Evolutionary conservation across 1,140 invertebrate species (phyloP).

Genomic region (Bursaphelenchus mucronatus): DNA sequence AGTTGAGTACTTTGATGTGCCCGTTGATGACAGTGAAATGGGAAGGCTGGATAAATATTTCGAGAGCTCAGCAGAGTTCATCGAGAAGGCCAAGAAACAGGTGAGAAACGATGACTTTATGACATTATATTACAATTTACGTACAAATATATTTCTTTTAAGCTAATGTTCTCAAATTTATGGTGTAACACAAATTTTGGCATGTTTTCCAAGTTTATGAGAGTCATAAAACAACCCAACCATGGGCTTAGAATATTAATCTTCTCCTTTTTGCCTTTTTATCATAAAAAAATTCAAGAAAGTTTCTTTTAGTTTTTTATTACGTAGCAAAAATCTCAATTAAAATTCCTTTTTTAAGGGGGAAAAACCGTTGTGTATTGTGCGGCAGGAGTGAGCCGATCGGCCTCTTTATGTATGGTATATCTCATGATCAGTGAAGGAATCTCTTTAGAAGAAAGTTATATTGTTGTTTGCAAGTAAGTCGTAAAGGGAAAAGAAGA

Average conservation of each 20-base stretch:
- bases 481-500: background rate
- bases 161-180: background rate
- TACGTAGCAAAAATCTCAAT: background rate
- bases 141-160: slow-evolving; percentile 15
- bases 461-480: slow-evolving; percentile 66
- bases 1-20: slow-evolving; percentile 35
- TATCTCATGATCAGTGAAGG: slow-evolving; percentile 77
- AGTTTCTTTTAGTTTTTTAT: too few relatives aligned
- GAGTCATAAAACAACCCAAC: too few relatives aligned
- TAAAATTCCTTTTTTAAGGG: slow-evolving; percentile 62
- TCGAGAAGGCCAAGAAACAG: slow-evolving; percentile 34
- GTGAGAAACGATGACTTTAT: slow-evolving; percentile 11
- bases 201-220: too few relatives aligned
- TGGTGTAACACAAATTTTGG: too few relatives aligned
- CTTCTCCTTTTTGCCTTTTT: too few relatives aligned
- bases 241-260: too few relatives aligned
- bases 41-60: slow-evolving; percentile 65
- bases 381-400: slow-evolving; percentile 78
- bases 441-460: slow-evolving; percentile 73
- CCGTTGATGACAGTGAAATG: slow-evolving; percentile 33
- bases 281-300: too few relatives aligned
- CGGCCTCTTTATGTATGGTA: slow-evolving; percentile 75
- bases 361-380: slow-evolving; percentile 77
- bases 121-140: background rate
- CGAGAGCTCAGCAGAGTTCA: slow-evolving; percentile 71